Evolutionary conservation across 2,113 vertebrate species (phyloP).

Genomic region (Pimephales promelas): DNA sequence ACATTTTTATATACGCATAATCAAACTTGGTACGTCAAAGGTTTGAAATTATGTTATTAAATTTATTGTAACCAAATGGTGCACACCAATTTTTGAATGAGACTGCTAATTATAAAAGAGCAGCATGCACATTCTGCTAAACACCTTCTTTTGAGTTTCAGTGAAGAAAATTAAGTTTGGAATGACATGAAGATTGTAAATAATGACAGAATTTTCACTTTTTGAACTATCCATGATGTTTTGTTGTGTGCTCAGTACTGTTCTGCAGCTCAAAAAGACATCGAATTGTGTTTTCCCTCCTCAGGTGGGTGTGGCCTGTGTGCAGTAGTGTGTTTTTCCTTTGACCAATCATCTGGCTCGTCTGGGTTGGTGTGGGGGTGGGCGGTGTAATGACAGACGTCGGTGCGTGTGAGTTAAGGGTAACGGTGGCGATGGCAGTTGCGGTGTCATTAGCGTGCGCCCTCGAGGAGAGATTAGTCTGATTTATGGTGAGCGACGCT

Average conservation of each 20-base stretch:
- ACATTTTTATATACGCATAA: not conserved
- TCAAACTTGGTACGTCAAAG: not conserved
- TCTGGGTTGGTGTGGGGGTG: not conserved
- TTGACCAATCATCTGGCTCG: slow-evolving; percentile 43
- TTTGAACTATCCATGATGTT: not conserved
- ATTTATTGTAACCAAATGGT: not conserved
- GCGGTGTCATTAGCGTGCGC: slow-evolving; percentile 69
- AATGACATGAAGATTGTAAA: not conserved
- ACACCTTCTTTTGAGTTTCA: not conserved
- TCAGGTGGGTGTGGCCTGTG: not conserved
- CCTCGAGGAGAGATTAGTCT: slow-evolving; percentile 78
- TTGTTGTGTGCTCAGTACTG: not conserved
- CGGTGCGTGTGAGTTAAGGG: slow-evolving; percentile 40
- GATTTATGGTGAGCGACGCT: slow-evolving; percentile 76
- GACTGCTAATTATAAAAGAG: not conserved
- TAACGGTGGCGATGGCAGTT: slow-evolving; percentile 48
- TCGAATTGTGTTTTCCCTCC: not conserved
- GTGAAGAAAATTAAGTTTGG: not conserved
- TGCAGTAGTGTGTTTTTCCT: slow-evolving; percentile 2
- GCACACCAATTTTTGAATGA: not conserved
- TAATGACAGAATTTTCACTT: slow-evolving; percentile 9
- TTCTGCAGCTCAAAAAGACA: not conserved
- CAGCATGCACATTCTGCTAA: not conserved
- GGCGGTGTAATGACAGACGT: slow-evolving; percentile 41
- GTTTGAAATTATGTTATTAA: not conserved